Evolutionary conservation across 2,888 invertebrate species (phyloP).

Genomic region (Horisme vitalbata): DNA sequence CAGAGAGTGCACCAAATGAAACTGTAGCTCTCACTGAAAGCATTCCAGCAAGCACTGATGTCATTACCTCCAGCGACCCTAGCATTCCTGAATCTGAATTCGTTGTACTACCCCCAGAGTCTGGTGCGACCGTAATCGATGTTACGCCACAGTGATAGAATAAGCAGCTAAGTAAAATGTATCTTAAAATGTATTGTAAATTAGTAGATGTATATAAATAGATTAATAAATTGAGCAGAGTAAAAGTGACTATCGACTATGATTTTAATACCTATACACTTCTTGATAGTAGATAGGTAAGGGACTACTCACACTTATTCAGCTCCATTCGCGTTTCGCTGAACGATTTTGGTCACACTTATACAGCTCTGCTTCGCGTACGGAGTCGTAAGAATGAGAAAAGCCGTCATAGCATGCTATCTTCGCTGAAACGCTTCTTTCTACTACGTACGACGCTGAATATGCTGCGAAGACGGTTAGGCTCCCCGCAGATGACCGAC

Average conservation of each 20-base stretch:
- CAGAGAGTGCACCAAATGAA: slow-evolving; percentile 1
- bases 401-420: too few species aligned
- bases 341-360: too few species aligned
- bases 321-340: too few species aligned
- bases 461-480: too few species aligned
- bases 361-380: too few species aligned
- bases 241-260: slow-evolving; percentile 10
- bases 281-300: too few species aligned
- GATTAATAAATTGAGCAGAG: slow-evolving; percentile 34
- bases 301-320: too few species aligned
- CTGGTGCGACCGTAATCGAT: slow-evolving; percentile 62
- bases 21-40: slow-evolving; percentile 9
- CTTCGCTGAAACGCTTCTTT: too few species aligned
- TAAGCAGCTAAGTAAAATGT: slow-evolving; percentile 18
- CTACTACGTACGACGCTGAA: too few species aligned
- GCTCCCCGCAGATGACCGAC: too few species aligned
- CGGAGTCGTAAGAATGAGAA: too few species aligned
- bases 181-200: slow-evolving; percentile 25
- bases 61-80: slow-evolving; percentile 12
- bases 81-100: slow-evolving; percentile 3
- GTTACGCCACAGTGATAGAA: slow-evolving; percentile 51
- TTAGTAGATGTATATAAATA: slow-evolving; percentile 32
- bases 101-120: slow-evolving; percentile 47
- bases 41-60: slow-evolving; percentile 20
- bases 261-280: not conserved